Percentiles rank a stretch among this genome's conserved stretches.
phyloP scores from a whole-genome alignment of 2,888 invertebrate species.

The Oxyteleia sp. region DNA sequence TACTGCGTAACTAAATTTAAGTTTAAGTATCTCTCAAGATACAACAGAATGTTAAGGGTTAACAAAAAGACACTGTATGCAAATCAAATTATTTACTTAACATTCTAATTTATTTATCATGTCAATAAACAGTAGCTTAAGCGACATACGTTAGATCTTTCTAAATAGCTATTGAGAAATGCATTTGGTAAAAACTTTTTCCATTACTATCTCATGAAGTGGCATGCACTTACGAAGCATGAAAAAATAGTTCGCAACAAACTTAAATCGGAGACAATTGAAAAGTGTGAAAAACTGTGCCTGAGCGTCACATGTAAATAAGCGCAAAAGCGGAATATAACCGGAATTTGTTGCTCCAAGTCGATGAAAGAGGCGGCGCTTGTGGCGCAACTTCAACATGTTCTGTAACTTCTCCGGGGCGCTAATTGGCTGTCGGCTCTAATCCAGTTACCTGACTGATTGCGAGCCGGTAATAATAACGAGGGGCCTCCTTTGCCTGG shows the following conservation, averaged over 20 bases:
- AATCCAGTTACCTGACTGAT: conserved; percentile 84
- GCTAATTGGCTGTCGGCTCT: conserved; percentile 80
- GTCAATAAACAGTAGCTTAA: no score
- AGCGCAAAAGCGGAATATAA: conserved; percentile 13
- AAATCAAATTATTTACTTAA: no score
- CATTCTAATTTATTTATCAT: no score
- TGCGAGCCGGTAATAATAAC: conserved; percentile 79
- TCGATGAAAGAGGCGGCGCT: conserved; percentile 19
- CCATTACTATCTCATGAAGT: conserved; percentile 41
- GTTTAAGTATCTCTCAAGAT: no score
- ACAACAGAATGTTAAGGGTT: no score
- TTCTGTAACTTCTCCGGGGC: conserved; percentile 61
- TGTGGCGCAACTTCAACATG: conserved; percentile 11
- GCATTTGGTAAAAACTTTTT: conserved; percentile 52
- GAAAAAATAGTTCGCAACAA: conserved; percentile 55
- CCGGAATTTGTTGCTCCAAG: conserved; percentile 5
- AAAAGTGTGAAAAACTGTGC: conserved; percentile 51
- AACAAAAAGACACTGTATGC: no score
- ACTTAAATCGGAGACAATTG: conserved; percentile 62
- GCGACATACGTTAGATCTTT: no score
- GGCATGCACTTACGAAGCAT: background rate
- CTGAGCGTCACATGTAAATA: conserved; percentile 59
- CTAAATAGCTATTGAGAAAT: conserved; percentile 38
- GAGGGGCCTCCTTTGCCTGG: conserved; percentile 52
- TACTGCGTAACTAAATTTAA: no score